These are phyloP conservation scores for Brachyhypopomus occidentalis DNA, from an alignment of 2,113 vertebrate species.

Conservation along the genomic window DNA sequence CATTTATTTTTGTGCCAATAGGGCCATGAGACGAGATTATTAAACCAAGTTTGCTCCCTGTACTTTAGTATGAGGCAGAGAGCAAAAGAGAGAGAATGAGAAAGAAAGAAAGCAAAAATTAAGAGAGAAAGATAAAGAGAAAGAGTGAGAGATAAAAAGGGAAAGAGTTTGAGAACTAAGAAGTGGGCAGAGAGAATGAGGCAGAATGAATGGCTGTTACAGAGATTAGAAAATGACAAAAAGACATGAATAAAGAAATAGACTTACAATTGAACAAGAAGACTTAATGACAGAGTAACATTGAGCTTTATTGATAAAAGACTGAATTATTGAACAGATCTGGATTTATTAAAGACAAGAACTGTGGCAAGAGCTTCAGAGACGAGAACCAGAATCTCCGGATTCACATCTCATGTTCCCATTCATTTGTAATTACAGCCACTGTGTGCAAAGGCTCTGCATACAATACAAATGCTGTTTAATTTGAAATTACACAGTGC, in stretches of 20 bases:
- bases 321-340: slow-evolving; percentile 59
- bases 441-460: background rate
- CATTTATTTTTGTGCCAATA: background rate
- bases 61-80: too few relatives aligned
- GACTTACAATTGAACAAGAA: slow-evolving; percentile 53
- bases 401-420: slow-evolving; percentile 47
- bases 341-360: slow-evolving; percentile 51
- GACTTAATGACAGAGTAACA: slow-evolving; percentile 59
- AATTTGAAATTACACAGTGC: slow-evolving; percentile 28
- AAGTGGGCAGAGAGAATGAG: background rate
- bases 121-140: background rate
- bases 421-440: slow-evolving; percentile 45
- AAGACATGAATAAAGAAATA: slow-evolving; percentile 59
- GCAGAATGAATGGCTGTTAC: slow-evolving; percentile 44
- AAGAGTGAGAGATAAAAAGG: background rate
- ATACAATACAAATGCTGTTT: slow-evolving; percentile 39
- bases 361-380: slow-evolving; percentile 51
- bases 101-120: background rate
- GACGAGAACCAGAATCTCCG: slow-evolving; percentile 43
- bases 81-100: too few relatives aligned
- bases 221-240: slow-evolving; percentile 51
- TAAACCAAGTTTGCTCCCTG: background rate
- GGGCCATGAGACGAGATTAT: background rate
- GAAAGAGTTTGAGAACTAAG: slow-evolving; percentile 26
- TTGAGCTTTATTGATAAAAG: slow-evolving; percentile 64